Percentiles rank a stretch among this genome's conserved stretches.
phyloP scores from a whole-genome alignment of 2,113 vertebrate genomes.

The Ictalurus furcatus region DNA sequence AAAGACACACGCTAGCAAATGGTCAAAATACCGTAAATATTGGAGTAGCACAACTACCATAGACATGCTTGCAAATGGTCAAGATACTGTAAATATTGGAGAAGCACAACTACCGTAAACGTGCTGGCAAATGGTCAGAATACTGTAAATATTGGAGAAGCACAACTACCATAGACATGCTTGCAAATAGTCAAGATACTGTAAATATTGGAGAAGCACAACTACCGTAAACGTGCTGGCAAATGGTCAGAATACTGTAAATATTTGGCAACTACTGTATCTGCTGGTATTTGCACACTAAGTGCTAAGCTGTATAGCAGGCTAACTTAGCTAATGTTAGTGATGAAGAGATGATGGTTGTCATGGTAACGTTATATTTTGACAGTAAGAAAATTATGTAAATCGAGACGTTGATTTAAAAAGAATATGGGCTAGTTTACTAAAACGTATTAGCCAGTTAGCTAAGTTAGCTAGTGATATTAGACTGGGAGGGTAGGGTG shows the following conservation, averaged over 20 bases:
- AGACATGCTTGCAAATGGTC: too few species aligned
- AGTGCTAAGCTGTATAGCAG: neutral
- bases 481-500: neutral
- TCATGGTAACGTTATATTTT: neutral
- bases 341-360: neutral
- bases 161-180: too few species aligned
- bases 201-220: neutral
- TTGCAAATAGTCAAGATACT: too few species aligned
- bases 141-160: neutral
- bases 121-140: neutral
- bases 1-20: too few species aligned
- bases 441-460: neutral
- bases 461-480: neutral
- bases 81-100: neutral
- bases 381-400: neutral
- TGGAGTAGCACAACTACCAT: neutral
- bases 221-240: too few species aligned
- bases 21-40: neutral
- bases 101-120: too few species aligned
- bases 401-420: neutral
- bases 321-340: neutral
- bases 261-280: neutral
- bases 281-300: too few species aligned
- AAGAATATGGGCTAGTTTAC: neutral
- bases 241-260: neutral